Conservation (phyloP, 1,140 invertebrate genomes). For the Vollenhovia emeryi region DNA sequence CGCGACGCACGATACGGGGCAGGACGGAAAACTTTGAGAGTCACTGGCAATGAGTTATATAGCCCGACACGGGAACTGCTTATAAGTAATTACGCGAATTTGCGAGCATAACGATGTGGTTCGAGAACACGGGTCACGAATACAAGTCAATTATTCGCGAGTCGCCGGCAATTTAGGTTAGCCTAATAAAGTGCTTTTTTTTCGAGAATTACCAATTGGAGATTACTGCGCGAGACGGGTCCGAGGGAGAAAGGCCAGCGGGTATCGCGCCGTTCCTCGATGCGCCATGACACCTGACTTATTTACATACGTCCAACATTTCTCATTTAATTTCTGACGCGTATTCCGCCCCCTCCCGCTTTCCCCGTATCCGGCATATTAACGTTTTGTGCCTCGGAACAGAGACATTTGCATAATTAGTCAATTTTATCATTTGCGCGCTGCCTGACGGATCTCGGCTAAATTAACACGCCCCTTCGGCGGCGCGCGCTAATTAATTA, state of each 20-base stretch:
- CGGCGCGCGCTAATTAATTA: neutral
- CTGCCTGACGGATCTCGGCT: neutral
- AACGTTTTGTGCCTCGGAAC: neutral
- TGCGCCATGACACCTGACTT: conserved; percentile 5
- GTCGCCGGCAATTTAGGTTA: neutral
- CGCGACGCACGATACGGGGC: no score
- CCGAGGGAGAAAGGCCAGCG: neutral
- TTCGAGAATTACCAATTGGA: conserved; percentile 20
- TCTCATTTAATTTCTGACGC: neutral
- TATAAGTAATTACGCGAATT: conserved; percentile 33
- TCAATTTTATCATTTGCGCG: conserved; percentile 19
- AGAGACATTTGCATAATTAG: conserved; percentile 35
- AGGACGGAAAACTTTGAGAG: neutral
- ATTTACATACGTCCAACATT: conserved; percentile 1
- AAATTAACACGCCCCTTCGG: neutral
- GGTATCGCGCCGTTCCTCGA: neutral
- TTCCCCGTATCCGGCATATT: neutral
- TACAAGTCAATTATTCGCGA: conserved; percentile 28
- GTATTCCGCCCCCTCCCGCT: neutral
- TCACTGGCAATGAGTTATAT: neutral
- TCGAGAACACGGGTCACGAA: conserved; percentile 18
- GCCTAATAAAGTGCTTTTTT: conserved; percentile 19
- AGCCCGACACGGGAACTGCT: neutral
- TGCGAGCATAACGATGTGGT: conserved; percentile 1
- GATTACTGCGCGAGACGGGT: neutral